These are phyloP conservation scores for Nysson spinosus DNA, from an alignment of 2,888 invertebrate genomes.

Conservation along the genomic window DNA sequence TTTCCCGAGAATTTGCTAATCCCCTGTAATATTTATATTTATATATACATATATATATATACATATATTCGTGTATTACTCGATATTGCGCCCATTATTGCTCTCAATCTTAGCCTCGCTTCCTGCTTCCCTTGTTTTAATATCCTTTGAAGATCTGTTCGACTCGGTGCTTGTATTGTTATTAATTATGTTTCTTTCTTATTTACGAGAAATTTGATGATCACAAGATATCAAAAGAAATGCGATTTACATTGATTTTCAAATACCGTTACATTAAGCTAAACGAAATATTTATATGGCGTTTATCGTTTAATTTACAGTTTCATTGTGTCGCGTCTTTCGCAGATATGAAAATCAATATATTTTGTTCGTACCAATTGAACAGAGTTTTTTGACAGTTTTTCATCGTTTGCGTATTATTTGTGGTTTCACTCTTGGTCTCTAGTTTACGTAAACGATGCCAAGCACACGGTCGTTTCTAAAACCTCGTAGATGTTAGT, in stretches of 20 bases:
- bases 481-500: constrained; percentile 63
- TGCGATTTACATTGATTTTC: no score
- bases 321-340: no score
- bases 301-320: no score
- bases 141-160: constrained; percentile 50
- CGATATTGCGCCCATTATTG: constrained; percentile 70
- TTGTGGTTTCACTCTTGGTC: no score
- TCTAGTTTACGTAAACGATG: constrained; percentile 38
- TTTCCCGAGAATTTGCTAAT: constrained; percentile 61
- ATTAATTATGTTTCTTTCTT: constrained; percentile 15
- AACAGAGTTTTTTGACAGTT: no score
- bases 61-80: constrained; percentile 68
- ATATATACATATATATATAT: constrained; percentile 56
- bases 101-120: constrained; percentile 72
- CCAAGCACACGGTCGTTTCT: constrained; percentile 66
- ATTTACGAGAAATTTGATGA: neutral
- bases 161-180: constrained; percentile 63
- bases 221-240: no score
- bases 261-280: no score
- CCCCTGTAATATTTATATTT: constrained; percentile 64
- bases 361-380: no score
- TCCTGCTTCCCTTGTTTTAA: constrained; percentile 67
- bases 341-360: no score
- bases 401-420: no score
- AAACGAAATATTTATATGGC: no score